phyloP scores from a whole-genome alignment of 2,797 vertebrate species.

The Percopsis omiscomaycus region DNA sequence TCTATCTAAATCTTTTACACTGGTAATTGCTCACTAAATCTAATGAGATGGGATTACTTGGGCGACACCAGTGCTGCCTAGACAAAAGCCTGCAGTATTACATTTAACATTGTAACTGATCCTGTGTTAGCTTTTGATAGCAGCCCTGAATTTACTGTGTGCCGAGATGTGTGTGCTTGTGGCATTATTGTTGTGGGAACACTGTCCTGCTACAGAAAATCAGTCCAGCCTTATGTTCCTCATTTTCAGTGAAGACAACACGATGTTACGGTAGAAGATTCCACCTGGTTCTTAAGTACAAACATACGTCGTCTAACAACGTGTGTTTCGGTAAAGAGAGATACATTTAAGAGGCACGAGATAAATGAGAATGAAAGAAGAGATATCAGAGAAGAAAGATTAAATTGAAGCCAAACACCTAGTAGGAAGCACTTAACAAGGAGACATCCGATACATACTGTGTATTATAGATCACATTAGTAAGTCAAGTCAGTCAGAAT shows the following conservation, averaged over 20 bases:
- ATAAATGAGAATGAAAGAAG: no score
- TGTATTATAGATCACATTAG: slow-evolving; percentile 41
- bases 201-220: slow-evolving; percentile 3
- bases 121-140: slow-evolving; percentile 34
- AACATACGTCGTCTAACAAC: no score
- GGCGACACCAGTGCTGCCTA: slow-evolving; percentile 34
- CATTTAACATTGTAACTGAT: slow-evolving; percentile 51
- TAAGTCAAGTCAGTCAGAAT: slow-evolving; percentile 42
- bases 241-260: slow-evolving; percentile 17
- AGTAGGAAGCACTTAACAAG: slow-evolving; percentile 45
- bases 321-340: no score
- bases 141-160: slow-evolving; percentile 35
- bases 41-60: slow-evolving; percentile 39
- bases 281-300: no score
- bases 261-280: neutral
- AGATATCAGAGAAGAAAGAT: no score
- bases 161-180: neutral
- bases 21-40: slow-evolving; percentile 53
- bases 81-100: slow-evolving; percentile 44
- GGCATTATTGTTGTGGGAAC: slow-evolving; percentile 19
- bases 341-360: no score
- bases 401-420: slow-evolving; percentile 1
- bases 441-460: slow-evolving; percentile 37
- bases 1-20: slow-evolving; percentile 46
- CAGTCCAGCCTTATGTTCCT: no score